Conservation (phyloP, 2,113 vertebrate species). For the Peromyscus leucopus region DNA sequence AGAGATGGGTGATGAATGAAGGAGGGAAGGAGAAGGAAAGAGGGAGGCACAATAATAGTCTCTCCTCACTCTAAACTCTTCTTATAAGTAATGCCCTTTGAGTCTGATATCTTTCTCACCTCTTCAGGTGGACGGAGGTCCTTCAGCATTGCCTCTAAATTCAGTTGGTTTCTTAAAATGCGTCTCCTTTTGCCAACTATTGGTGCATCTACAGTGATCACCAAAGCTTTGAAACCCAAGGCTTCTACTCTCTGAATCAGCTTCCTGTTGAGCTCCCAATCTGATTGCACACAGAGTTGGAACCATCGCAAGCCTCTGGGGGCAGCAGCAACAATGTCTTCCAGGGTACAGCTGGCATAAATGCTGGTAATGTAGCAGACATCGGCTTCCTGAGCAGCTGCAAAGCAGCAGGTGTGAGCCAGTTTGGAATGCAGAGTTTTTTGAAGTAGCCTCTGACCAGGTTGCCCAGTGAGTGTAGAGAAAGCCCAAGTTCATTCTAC, state of each 20-base stretch:
- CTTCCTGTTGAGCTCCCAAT: conserved; percentile 90
- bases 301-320: conserved; percentile 93
- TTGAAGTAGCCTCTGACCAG: not conserved
- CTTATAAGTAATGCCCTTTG: accelerated
- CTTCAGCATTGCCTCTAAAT: conserved; percentile 90
- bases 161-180: conserved; percentile 93
- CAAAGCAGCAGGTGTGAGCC: not conserved
- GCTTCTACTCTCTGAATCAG: conserved; percentile 91
- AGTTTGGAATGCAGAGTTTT: not conserved
- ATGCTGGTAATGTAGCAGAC: conserved; percentile 95
- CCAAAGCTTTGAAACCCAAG: conserved; percentile 93
- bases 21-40: not conserved
- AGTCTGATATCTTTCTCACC: conserved; percentile 86
- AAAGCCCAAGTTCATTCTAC: not conserved
- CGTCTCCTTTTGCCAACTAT: conserved; percentile 92
- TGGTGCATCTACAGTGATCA: conserved; percentile 94
- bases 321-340: conserved; percentile 91
- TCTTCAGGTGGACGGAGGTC: conserved; percentile 91
- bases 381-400: conserved; percentile 91
- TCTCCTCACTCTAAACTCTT: not conserved
- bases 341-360: conserved; percentile 92
- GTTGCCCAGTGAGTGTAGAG: not conserved
- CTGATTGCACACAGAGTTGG: conserved; percentile 94
- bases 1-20: not conserved
- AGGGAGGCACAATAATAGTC: not conserved